Conservation (phyloP, 2,797 vertebrate genomes). For the Falco novaeseelandiae region DNA sequence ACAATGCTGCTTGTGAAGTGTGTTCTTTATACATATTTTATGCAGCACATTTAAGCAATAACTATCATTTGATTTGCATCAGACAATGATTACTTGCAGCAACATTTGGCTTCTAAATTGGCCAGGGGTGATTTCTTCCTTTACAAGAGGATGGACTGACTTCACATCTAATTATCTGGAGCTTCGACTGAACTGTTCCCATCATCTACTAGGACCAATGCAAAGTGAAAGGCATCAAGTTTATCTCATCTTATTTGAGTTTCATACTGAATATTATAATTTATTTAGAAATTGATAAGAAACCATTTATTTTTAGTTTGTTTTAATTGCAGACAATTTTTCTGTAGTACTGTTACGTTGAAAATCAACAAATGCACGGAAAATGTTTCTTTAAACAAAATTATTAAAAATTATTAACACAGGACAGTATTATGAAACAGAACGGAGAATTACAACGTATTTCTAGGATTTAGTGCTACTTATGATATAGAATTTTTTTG, state of each 20-base stretch:
- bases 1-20: neutral
- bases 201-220: neutral
- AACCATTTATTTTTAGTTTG: neutral
- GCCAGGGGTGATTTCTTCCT: neutral
- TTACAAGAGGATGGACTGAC: neutral
- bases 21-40: neutral
- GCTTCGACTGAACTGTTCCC: neutral
- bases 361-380: neutral
- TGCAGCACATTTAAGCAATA: neutral
- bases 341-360: neutral
- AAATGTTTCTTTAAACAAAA: neutral
- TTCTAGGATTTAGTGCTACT: neutral
- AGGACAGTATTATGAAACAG: neutral
- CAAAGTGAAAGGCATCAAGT: neutral
- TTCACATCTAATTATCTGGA: neutral
- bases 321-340: neutral
- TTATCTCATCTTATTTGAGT: neutral
- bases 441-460: neutral
- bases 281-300: neutral
- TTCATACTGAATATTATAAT: neutral
- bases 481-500: neutral
- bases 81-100: neutral
- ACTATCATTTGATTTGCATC: slow-evolving; percentile 8
- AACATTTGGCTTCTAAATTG: neutral
- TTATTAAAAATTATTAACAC: neutral